Conservation (phyloP, 2,797 vertebrate species). For the Ctenopoma multispine region DNA sequence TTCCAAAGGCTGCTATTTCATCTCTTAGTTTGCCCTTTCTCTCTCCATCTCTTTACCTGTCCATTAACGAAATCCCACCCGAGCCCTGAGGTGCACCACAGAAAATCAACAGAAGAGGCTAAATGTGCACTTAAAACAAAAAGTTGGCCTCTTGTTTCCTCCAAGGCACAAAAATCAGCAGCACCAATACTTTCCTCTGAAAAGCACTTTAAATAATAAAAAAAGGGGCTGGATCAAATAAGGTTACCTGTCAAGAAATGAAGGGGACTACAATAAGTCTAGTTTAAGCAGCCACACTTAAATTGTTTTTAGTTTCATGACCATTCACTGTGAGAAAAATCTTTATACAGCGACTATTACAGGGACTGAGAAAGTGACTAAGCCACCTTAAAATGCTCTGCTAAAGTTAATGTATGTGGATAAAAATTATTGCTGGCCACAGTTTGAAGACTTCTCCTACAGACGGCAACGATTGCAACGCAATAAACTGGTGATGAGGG, state of each 20-base stretch:
- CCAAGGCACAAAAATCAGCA: slow-evolving; percentile 18
- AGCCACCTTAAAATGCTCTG: background rate
- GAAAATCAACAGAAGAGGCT: slow-evolving; percentile 6
- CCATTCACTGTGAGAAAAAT: background rate
- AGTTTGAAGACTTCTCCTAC: slow-evolving; percentile 37
- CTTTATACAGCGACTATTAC: background rate
- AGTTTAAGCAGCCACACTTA: background rate
- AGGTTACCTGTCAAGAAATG: background rate
- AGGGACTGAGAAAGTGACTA: background rate
- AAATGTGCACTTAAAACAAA: slow-evolving; percentile 48
- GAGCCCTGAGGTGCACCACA: slow-evolving; percentile 27
- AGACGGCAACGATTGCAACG: slow-evolving; percentile 23
- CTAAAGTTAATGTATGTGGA: slow-evolving; percentile 3
- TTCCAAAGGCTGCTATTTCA: slow-evolving; percentile 4
- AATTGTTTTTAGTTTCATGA: background rate
- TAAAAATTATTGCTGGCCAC: slow-evolving; percentile 1
- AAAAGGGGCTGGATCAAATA: background rate
- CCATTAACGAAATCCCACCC: slow-evolving; percentile 52
- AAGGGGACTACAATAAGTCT: background rate
- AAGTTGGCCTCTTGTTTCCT: slow-evolving; percentile 29
- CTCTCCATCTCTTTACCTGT: slow-evolving; percentile 21
- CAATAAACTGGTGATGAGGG: slow-evolving; percentile 13
- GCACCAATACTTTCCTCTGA: background rate
- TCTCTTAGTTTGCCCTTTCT: background rate
- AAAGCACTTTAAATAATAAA: background rate